Conservation (phyloP, 2,797 vertebrate genomes). For the Chiloscyllium punctatum region DNA sequence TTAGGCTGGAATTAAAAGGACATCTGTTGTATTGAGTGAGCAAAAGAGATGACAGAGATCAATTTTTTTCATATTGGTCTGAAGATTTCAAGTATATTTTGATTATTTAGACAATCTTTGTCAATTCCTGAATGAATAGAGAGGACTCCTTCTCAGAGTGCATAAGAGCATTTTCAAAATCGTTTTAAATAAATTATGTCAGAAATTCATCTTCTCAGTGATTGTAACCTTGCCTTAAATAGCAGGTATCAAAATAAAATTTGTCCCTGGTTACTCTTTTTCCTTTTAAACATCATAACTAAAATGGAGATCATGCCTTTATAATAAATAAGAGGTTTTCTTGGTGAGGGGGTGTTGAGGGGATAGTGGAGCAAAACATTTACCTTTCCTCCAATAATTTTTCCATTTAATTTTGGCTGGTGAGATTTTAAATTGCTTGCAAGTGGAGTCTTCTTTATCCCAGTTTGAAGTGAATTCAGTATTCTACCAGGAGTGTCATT, state of each 20-base stretch:
- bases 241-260: background rate
- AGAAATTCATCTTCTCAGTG: background rate
- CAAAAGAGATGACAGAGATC: background rate
- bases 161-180: background rate
- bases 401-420: background rate
- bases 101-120: background rate
- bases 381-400: background rate
- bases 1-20: background rate
- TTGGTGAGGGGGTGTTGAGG: background rate
- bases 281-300: background rate
- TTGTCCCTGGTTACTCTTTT: background rate
- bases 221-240: background rate
- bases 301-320: background rate
- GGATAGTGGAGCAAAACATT: background rate
- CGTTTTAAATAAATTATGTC: background rate
- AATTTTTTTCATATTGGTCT: background rate
- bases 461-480: background rate
- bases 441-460: background rate
- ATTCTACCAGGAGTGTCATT: background rate
- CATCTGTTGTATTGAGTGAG: background rate
- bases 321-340: background rate
- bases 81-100: background rate
- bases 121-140: conserved; percentile 5
- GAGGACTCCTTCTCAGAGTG: background rate
- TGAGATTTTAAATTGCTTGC: background rate